A percentile compares a stretch with the other conserved stretches of the same genome.
phyloP scores from a whole-genome alignment of 2,113 vertebrate genomes.

The Antechinus stuartii region DNA sequence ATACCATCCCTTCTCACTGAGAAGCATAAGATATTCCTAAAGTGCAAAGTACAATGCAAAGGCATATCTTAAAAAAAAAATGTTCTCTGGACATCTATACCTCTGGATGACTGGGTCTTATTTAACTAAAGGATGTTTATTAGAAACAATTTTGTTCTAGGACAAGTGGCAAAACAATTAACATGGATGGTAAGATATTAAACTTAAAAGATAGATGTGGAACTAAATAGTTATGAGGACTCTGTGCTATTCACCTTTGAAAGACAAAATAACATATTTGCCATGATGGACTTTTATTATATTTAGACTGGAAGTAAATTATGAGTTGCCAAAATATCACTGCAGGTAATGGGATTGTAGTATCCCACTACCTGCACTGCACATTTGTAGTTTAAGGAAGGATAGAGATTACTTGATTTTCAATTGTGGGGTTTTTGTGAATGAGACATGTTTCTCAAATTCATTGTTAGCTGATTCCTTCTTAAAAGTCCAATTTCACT shows the following conservation, averaged over 20 bases:
- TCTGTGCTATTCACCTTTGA: constrained; percentile 65
- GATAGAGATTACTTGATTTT: constrained; percentile 75
- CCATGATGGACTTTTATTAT: constrained; percentile 71
- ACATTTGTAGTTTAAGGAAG: constrained; percentile 55
- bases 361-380: constrained; percentile 64
- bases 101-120: constrained; percentile 14
- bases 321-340: constrained; percentile 60
- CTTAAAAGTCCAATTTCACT: constrained; percentile 84
- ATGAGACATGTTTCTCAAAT: constrained; percentile 74
- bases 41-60: constrained; percentile 21
- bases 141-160: constrained; percentile 35
- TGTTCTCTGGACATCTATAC: neutral
- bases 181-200: constrained; percentile 43
- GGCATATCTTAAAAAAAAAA: constrained; percentile 7
- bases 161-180: constrained; percentile 33
- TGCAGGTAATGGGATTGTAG: constrained; percentile 54
- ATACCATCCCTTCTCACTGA: neutral
- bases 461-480: constrained; percentile 82
- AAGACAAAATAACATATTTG: constrained; percentile 70
- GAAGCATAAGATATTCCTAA: constrained; percentile 12
- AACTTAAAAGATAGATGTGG: constrained; percentile 70
- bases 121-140: constrained; percentile 41
- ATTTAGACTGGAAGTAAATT: constrained; percentile 57
- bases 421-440: constrained; percentile 77
- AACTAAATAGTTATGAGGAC: constrained; percentile 60